Evolutionary conservation across 2,797 vertebrate genomes (phyloP), one percentile per base, ranked within the genome.

Genomic region (Cryptoprocta ferox): DNA sequence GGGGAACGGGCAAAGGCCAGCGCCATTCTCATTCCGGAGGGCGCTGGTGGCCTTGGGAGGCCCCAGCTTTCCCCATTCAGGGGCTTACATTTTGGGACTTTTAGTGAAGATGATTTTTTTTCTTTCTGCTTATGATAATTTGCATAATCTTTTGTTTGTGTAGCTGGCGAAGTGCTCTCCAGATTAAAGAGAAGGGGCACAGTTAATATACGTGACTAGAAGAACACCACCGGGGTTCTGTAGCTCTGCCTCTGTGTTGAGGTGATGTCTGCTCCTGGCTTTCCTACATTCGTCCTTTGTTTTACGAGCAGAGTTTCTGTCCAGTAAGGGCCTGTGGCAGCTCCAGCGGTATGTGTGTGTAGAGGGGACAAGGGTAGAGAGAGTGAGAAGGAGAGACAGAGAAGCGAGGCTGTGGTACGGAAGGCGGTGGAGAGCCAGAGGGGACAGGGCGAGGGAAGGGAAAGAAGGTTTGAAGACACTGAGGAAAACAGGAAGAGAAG

Each of bases 271-370:
- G 35, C 42, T 26, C 21, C 76, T 19, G 61, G 16, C 75, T 96
- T 95, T 93, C 94, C 81, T 79, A 56, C 81, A 96, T 94, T 91
- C 70, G 76, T 59, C 24, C 96, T 97, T 93, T 68, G 4, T 42
- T 95, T 94, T 75, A 96, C 91, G 86, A 95, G 93, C 94, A 97
- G 96, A 97, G 86, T 93, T 93, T 97, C 97, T 71, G 68, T 86
- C 63, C 50, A 89, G 79, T 28, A n/a, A 32, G 1, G 19, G 37
- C 4, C 35, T 11, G 21, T 19, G 42, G 61, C 63, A 53, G 42
- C 71, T 66, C 35, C 39, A 26, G 71, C 13, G 21, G 63, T 21
- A 6, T n/a, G 56, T 37, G 2, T 15, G 8, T 50, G 19, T 42
- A 8, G 9, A 1, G 19, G 0, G 21, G 4, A 15, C 19, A 3